phyloP scores from a whole-genome alignment of 2,888 invertebrate species.

The Criorhina ranunculi region DNA sequence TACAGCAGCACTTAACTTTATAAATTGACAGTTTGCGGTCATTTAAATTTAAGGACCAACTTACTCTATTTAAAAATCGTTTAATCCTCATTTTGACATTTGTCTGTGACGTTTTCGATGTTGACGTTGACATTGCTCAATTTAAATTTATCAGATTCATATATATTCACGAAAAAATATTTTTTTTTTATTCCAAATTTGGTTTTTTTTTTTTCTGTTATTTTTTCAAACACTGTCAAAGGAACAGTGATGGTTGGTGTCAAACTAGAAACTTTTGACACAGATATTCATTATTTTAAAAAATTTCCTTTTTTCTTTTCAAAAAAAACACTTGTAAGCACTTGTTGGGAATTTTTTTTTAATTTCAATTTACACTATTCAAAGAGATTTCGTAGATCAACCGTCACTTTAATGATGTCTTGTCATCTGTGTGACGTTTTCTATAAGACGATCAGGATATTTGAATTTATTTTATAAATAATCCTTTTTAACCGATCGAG shows the following conservation, averaged over 20 bases:
- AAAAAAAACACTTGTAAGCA: slow-evolving; percentile 28
- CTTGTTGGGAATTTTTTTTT: slow-evolving; percentile 20
- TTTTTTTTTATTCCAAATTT: slow-evolving; percentile 66
- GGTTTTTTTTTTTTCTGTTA: slow-evolving; percentile 25
- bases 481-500: slow-evolving; percentile 34
- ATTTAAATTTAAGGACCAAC: slow-evolving; percentile 1
- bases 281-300: slow-evolving; percentile 40
- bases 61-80: slow-evolving; percentile 53
- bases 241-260: slow-evolving; percentile 8
- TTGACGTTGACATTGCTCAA: slow-evolving; percentile 29
- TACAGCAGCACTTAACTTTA: too few species aligned
- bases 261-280: slow-evolving; percentile 20
- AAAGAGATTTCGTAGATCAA: not conserved
- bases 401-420: slow-evolving; percentile 29
- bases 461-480: slow-evolving; percentile 1
- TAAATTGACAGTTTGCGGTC: too few species aligned
- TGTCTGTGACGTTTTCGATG: slow-evolving; percentile 25
- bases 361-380: slow-evolving; percentile 9
- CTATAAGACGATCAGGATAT: slow-evolving; percentile 31
- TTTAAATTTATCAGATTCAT: slow-evolving; percentile 59
- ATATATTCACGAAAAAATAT: slow-evolving; percentile 32
- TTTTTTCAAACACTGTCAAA: slow-evolving; percentile 9
- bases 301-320: slow-evolving; percentile 10
- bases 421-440: slow-evolving; percentile 37
- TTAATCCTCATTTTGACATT: slow-evolving; percentile 69